A percentile compares a stretch with the other conserved stretches of the same genome.
These are phyloP conservation scores for Drosophila navojoa DNA, from an alignment of 1,140 invertebrate genomes.

Conservation along the genomic window DNA sequence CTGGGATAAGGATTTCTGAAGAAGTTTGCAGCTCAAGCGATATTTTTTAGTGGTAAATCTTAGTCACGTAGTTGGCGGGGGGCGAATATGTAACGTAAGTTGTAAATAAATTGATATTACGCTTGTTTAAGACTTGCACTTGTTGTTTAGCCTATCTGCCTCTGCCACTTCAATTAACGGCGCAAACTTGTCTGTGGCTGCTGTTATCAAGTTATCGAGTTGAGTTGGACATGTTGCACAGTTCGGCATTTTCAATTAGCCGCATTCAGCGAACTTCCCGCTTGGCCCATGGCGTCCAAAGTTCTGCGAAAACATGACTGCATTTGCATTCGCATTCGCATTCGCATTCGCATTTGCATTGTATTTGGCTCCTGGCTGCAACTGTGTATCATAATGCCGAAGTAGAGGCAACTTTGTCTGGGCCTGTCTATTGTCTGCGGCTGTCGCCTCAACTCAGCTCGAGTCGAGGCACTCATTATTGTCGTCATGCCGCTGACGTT, in stretches of 20 bases:
- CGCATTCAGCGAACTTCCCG: conserved; percentile 6
- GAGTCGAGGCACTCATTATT: conserved; percentile 50
- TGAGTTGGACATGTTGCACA: conserved; percentile 10
- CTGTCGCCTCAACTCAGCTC: conserved; percentile 7
- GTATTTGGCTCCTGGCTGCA: not conserved
- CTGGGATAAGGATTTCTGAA: conserved; percentile 89
- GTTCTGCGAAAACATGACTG: conserved; percentile 6
- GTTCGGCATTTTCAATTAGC: conserved; percentile 66
- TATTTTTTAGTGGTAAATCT: too few species aligned
- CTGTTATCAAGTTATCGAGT: conserved; percentile 9
- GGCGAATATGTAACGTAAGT: conserved; percentile 18
- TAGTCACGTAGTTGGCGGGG: too few species aligned
- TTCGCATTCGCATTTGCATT: not conserved
- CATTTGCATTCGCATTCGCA: not conserved
- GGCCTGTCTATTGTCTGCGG: conserved; percentile 11
- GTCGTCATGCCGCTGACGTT: conserved; percentile 52
- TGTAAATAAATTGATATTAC: conserved; percentile 42
- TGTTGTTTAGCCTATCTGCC: conserved; percentile 30
- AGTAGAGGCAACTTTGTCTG: conserved; percentile 21
- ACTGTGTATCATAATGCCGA: not conserved
- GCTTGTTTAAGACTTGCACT: conserved; percentile 6
- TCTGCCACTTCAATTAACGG: conserved; percentile 43
- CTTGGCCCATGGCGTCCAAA: not conserved
- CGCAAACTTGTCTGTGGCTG: conserved; percentile 27
- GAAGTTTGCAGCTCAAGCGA: too few species aligned